A percentile compares a stretch with the other conserved stretches of the same genome.
phyloP scores from a whole-genome alignment of 2,888 invertebrate species.

The Myathropa florea region DNA sequence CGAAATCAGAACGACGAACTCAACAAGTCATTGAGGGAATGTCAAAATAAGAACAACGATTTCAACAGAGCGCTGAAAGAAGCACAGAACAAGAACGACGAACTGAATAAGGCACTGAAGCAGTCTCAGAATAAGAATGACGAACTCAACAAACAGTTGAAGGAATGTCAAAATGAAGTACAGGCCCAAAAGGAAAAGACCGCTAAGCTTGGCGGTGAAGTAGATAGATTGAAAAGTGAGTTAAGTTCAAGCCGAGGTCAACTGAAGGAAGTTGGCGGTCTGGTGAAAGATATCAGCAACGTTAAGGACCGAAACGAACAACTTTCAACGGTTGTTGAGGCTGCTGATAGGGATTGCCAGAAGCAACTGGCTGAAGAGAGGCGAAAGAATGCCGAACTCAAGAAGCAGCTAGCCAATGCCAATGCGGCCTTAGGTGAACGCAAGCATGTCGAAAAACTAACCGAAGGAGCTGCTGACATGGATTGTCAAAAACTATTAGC shows the following conservation, averaged over 20 bases:
- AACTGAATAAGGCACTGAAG: too few species aligned
- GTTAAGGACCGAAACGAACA: constrained; percentile 70
- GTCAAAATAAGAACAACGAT: constrained; percentile 16
- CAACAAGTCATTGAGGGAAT: background rate
- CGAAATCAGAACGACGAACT: background rate
- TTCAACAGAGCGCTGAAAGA: constrained; percentile 25
- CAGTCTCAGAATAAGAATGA: background rate
- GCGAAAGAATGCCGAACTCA: background rate
- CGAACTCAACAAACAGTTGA: background rate
- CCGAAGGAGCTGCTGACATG: background rate
- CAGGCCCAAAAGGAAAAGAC: constrained; percentile 21
- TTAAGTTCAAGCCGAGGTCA: constrained; percentile 18
- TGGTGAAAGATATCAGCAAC: constrained; percentile 75
- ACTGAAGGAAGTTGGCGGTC: constrained; percentile 29
- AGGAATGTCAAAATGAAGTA: background rate
- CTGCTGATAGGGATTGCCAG: constrained; percentile 38
- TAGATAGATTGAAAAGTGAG: constrained; percentile 4
- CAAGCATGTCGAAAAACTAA: too few species aligned
- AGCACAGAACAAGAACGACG: too few species aligned
- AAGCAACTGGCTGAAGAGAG: constrained; percentile 56
- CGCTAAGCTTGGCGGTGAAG: background rate
- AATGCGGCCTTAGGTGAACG: background rate
- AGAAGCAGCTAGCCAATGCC: background rate
- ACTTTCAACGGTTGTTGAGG: constrained; percentile 38
- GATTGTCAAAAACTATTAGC: background rate